Evolutionary conservation across 2,888 invertebrate species (phyloP).

Genomic region (Tanypteryx hageni): DNA sequence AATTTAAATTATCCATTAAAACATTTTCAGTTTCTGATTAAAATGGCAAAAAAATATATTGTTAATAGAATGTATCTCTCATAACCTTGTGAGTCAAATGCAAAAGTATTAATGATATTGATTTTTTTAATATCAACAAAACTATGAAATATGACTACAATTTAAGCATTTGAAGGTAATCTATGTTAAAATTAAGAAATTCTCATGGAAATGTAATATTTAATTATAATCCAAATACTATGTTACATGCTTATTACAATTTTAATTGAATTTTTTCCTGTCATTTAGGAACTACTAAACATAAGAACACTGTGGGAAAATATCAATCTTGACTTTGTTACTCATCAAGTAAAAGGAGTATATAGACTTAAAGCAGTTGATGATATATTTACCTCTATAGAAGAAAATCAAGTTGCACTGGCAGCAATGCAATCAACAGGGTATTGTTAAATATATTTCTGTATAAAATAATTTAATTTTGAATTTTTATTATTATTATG

Average conservation of each 20-base stretch:
- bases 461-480: not conserved
- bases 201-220: no score
- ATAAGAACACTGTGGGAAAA: conserved; percentile 85
- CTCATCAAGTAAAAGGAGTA: conserved; percentile 81
- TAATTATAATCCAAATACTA: no score
- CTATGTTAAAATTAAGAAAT: not conserved
- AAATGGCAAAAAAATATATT: no score
- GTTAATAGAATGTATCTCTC: no score
- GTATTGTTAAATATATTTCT: conserved; percentile 71
- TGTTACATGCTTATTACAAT: no score
- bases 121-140: no score
- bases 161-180: not conserved
- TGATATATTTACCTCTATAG: conserved; percentile 86
- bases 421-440: conserved; percentile 91
- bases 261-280: not conserved
- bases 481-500: no score
- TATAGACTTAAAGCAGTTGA: conserved; percentile 86
- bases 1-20: no score
- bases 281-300: conserved; percentile 81
- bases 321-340: conserved; percentile 84
- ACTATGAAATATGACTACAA: no score
- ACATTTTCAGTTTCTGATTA: no score
- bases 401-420: conserved; percentile 90
- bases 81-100: no score
- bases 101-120: no score